A percentile compares a stretch with the other conserved stretches of the same genome.
These are phyloP conservation scores for Ernsta delagoae DNA, from an alignment of 2,888 invertebrate species.

Conservation along the genomic window DNA sequence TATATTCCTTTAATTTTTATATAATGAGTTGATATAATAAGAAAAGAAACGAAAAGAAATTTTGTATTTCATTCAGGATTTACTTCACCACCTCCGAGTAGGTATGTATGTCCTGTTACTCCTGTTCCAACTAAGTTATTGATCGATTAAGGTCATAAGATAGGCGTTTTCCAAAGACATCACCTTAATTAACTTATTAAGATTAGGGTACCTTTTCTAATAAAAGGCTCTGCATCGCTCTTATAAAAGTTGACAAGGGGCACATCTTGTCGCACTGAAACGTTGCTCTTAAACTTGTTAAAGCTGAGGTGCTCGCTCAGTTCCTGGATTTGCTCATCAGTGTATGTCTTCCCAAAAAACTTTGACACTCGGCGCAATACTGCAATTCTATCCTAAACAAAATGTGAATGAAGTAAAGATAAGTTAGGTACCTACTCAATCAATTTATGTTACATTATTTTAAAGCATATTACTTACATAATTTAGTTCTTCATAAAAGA, in stretches of 20 bases:
- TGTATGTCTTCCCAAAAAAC: neutral
- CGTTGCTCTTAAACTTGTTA: slow-evolving; percentile 89
- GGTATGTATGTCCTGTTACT: too few species aligned
- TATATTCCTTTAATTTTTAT: too few species aligned
- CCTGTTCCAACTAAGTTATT: too few species aligned
- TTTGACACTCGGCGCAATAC: neutral
- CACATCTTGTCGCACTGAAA: slow-evolving; percentile 83
- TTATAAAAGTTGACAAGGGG: slow-evolving; percentile 74
- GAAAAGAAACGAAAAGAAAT: too few species aligned
- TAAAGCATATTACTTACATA: slow-evolving; percentile 36
- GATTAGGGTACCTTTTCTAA: slow-evolving; percentile 84
- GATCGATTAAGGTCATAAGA: too few species aligned
- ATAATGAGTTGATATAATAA: too few species aligned
- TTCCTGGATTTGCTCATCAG: neutral
- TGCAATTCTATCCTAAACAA: neutral
- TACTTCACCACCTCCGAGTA: too few species aligned
- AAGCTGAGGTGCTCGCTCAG: slow-evolving; percentile 80
- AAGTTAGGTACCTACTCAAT: too few species aligned
- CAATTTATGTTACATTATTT: too few species aligned
- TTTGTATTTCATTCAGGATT: too few species aligned
- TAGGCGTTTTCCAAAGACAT: too few species aligned
- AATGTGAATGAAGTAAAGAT: neutral
- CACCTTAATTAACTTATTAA: too few species aligned
- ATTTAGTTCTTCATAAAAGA: slow-evolving; percentile 89
- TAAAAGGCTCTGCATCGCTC: slow-evolving; percentile 76